phyloP scores from a whole-genome alignment of 2,797 vertebrate species.

The Sebastes cheni region DNA sequence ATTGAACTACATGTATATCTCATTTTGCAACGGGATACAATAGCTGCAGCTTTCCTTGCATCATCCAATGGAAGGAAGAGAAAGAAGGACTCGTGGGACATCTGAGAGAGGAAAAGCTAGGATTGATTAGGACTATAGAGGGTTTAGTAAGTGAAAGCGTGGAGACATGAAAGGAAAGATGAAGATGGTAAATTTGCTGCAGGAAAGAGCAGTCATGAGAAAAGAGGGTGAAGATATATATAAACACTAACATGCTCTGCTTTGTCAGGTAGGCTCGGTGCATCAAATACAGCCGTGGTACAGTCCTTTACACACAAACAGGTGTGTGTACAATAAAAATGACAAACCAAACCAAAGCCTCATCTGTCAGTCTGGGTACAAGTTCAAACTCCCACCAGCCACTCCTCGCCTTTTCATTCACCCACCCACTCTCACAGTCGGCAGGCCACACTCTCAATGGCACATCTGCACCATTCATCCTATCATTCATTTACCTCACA shows the following conservation, averaged over 20 bases:
- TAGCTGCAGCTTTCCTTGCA: neutral
- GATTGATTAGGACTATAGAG: neutral
- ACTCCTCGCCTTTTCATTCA: conserved; percentile 52
- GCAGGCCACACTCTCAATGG: conserved; percentile 31
- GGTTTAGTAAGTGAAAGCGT: neutral
- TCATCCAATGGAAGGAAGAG: neutral
- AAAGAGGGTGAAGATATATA: neutral
- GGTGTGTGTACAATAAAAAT: neutral
- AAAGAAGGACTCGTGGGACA: neutral
- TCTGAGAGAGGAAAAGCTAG: neutral
- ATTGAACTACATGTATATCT: neutral
- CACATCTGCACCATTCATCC: conserved; percentile 67
- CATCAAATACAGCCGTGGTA: neutral
- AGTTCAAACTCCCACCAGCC: conserved; percentile 49
- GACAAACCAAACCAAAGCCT: conserved; percentile 6
- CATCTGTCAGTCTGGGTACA: conserved; percentile 22
- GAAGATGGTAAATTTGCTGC: neutral
- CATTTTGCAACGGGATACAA: neutral
- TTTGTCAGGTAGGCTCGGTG: neutral
- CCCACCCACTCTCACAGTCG: conserved; percentile 18
- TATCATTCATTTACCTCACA: conserved; percentile 17
- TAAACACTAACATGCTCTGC: neutral
- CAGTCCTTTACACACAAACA: neutral
- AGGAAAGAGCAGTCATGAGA: neutral
- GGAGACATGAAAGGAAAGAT: neutral